phyloP scores from a whole-genome alignment of 1,140 invertebrate genomes.

The Acromyrmex heyeri region DNA sequence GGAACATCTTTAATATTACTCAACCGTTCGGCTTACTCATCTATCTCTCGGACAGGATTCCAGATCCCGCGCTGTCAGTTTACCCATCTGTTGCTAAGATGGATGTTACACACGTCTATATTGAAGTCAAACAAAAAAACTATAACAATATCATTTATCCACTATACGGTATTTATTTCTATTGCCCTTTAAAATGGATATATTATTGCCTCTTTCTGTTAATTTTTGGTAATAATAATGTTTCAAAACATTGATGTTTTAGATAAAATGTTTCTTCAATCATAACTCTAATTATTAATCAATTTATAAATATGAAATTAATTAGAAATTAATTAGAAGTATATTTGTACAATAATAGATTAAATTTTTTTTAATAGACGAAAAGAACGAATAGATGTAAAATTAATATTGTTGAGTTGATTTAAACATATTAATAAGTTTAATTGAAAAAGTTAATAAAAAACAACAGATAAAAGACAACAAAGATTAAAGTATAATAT shows the following conservation, averaged over 20 bases:
- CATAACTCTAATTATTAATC: background rate
- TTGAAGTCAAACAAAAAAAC: conserved; percentile 54
- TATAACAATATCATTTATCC: conserved; percentile 42
- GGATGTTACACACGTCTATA: conserved; percentile 54
- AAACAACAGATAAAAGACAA: background rate
- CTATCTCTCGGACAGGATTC: conserved; percentile 55
- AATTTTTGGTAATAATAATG: background rate
- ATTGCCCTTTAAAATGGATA: background rate
- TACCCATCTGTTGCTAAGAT: conserved; percentile 62
- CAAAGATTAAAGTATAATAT: background rate
- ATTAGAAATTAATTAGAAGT: background rate
- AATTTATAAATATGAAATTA: background rate
- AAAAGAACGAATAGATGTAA: background rate
- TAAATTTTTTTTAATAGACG: background rate
- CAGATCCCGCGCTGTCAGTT: conserved; percentile 60
- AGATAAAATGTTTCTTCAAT: background rate
- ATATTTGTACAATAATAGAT: background rate
- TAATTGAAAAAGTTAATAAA: background rate
- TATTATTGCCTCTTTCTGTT: background rate
- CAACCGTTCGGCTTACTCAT: conserved; percentile 50
- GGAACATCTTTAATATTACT: conserved; percentile 62
- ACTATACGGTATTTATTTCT: conserved; percentile 14
- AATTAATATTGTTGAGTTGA: background rate
- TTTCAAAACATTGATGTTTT: background rate
- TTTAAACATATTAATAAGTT: background rate